phyloP scores from a whole-genome alignment of 1,140 invertebrate genomes.

The Agraylea sexmaculata region DNA sequence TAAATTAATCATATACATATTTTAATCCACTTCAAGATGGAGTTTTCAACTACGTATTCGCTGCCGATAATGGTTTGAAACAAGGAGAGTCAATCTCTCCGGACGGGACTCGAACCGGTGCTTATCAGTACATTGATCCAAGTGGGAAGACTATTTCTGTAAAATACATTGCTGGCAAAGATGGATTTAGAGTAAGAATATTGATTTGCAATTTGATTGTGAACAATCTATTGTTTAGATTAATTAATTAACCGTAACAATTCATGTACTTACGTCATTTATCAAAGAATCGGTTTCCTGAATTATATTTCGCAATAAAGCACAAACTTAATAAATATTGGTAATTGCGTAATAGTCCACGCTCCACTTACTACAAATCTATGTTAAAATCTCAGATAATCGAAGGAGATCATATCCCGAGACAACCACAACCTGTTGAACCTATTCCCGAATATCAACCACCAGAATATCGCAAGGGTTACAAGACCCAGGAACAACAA shows the following conservation, averaged over 20 bases:
- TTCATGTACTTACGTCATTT: background rate
- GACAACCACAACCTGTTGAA: slow-evolving; percentile 17
- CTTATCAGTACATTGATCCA: slow-evolving; percentile 51
- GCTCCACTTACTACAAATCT: background rate
- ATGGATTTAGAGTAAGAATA: slow-evolving; percentile 46
- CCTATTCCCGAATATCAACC: slow-evolving; percentile 18
- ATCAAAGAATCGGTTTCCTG: background rate
- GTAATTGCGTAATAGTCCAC: background rate
- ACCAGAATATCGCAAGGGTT: slow-evolving; percentile 10
- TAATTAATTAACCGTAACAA: no score
- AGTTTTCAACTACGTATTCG: slow-evolving; percentile 49
- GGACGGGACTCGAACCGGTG: slow-evolving; percentile 50
- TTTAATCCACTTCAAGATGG: slow-evolving; percentile 32
- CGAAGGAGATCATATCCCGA: slow-evolving; percentile 36
- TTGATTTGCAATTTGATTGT: no score
- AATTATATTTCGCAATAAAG: background rate
- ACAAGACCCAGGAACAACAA: background rate
- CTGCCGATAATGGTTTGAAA: slow-evolving; percentile 52
- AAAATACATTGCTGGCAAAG: slow-evolving; percentile 53
- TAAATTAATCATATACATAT: background rate
- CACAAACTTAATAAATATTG: background rate
- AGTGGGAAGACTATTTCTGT: slow-evolving; percentile 47
- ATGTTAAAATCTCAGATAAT: slow-evolving; percentile 24
- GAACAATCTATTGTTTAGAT: no score
- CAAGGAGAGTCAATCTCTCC: slow-evolving; percentile 50